Conservation (phyloP, 1,140 invertebrate genomes). For the Drosophila kepulauana region DNA sequence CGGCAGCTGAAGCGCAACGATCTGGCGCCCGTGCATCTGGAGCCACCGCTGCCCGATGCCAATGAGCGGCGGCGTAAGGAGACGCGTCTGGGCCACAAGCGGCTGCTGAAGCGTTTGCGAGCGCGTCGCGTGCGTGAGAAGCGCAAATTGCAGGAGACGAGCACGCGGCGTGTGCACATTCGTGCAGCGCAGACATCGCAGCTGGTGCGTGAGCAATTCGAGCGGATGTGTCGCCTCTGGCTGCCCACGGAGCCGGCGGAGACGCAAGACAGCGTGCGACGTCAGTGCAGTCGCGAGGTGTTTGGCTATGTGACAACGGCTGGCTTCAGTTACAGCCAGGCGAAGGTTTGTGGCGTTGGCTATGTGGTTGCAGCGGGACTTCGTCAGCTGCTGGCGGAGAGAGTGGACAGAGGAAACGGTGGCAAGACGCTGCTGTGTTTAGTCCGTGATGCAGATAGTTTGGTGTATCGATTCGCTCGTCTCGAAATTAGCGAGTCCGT, state of each 20-base stretch:
- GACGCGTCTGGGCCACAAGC: slow-evolving; percentile 87
- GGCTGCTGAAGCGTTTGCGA: slow-evolving; percentile 87
- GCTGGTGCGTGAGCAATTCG: slow-evolving; percentile 86
- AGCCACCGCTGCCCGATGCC: slow-evolving; percentile 87
- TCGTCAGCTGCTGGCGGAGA: slow-evolving; percentile 75
- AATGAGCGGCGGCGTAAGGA: slow-evolving; percentile 87
- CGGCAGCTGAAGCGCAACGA: slow-evolving; percentile 81
- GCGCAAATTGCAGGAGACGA: slow-evolving; percentile 76
- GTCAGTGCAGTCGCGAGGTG: slow-evolving; percentile 88
- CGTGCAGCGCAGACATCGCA: slow-evolving; percentile 77
- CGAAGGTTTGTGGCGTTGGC: slow-evolving; percentile 88
- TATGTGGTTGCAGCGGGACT: slow-evolving; percentile 88
- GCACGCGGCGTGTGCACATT: slow-evolving; percentile 72
- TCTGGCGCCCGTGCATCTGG: slow-evolving; percentile 85
- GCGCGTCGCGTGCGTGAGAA: slow-evolving; percentile 86
- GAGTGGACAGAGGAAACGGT: slow-evolving; percentile 20
- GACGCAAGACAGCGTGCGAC: slow-evolving; percentile 86
- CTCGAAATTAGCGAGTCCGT: slow-evolving; percentile 79
- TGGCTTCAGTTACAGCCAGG: slow-evolving; percentile 89
- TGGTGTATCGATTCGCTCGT: slow-evolving; percentile 85
- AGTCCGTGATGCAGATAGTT: slow-evolving; percentile 85
- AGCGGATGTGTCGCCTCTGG: slow-evolving; percentile 89
- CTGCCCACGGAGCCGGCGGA: slow-evolving; percentile 86
- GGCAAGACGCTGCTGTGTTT: slow-evolving; percentile 81
- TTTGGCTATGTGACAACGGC: slow-evolving; percentile 91